Evolutionary conservation across 1,140 invertebrate genomes (phyloP), one percentile per base, ranked within the genome.

Genomic region (Cydia strobilella): DNA sequence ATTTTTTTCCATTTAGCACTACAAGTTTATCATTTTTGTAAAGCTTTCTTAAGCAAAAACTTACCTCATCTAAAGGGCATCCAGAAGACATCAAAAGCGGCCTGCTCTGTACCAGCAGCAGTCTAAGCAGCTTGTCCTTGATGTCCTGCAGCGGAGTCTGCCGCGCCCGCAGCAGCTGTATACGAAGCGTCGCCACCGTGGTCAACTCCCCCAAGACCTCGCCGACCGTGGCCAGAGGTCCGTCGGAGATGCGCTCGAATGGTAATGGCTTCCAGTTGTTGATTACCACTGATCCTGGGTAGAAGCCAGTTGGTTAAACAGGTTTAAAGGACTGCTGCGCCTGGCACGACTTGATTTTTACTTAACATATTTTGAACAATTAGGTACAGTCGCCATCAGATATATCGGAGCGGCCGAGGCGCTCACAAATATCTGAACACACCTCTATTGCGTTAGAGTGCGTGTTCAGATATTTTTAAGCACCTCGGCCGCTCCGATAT

Each of bases 241-340:
- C 96, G 78, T 98, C 97, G 3, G 97, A 97, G 76, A 99, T 98
- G 81, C 96, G 96, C 79, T 98, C 98, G 88, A 99, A 96, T 3
- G 96, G 95, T 48, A 99, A 89, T 1, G 98, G 97, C 88, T 97
- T 98, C 98, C 98, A 99, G 84, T 99, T 98, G 86, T 97, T 97
- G 80, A 99, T 96, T 15, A 98, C 96, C 59, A 99, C 96, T 51
- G 96, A 96, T 79, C 97, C 97, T 96, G 93, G 74, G 54, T 31
- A 65, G 66, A 79, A 79, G 39, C 63, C 12, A 23, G 39, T 12
- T 23, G 18, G 54, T 59, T 23, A 59, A 59, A 59, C 18, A 51
- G 45, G 15, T 48, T 48, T 15, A 48, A 15, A 48, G 45, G 45
- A 48, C 45, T 48, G 4, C 15, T 15, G 35, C 7, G 35, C 7